Percentiles rank a stretch among this genome's conserved stretches.
Conservation (phyloP, 2,888 invertebrate genomes). For the Melieria omissa region DNA sequence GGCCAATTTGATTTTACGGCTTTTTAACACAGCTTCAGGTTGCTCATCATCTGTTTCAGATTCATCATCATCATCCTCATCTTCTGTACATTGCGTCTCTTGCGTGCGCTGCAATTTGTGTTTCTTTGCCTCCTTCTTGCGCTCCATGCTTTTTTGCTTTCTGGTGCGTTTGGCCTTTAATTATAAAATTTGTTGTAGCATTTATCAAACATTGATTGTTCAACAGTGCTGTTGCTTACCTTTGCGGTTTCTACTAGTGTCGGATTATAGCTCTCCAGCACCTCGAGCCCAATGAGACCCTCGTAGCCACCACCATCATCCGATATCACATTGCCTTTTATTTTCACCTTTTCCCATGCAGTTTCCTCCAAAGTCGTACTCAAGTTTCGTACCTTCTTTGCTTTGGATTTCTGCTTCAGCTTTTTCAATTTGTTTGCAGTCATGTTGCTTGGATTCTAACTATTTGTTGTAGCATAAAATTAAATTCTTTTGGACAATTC, state of each 20-base stretch:
- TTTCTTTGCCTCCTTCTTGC: conserved; percentile 45
- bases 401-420: conserved; percentile 30
- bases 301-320: conserved; percentile 70
- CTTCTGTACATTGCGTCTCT: conserved; percentile 16
- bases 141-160: conserved; percentile 41
- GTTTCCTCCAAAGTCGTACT: conserved; percentile 28
- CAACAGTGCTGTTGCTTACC: conserved; percentile 53
- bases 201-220: neutral
- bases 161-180: conserved; percentile 37
- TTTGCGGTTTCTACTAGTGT: conserved; percentile 66
- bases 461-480: neutral
- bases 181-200: neutral
- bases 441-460: conserved; percentile 34
- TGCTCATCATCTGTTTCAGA: conserved; percentile 19
- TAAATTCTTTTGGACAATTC: conserved; percentile 22
- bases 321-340: conserved; percentile 70
- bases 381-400: conserved; percentile 19
- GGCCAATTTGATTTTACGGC: conserved; percentile 54
- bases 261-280: conserved; percentile 76
- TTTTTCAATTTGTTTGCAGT: conserved; percentile 37
- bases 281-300: conserved; percentile 82
- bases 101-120: conserved; percentile 33
- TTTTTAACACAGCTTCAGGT: conserved; percentile 7
- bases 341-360: conserved; percentile 74
- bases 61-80: conserved; percentile 18